Base-by-base conservation (phyloP, 2,888 invertebrate species). In the Tachina grossa region DNA sequence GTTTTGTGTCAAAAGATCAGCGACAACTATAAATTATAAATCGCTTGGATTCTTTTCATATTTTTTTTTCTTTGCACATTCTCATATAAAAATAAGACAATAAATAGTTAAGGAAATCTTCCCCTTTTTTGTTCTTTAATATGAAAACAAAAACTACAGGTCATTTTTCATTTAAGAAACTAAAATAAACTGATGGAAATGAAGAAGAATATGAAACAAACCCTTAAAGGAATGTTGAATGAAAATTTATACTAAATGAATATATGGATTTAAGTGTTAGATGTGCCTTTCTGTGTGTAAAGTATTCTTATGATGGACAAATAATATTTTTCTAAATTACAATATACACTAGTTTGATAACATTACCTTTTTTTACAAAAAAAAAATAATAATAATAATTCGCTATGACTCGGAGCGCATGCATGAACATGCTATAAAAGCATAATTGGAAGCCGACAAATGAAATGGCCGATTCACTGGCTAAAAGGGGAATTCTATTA, bases 211-310 rank as follows among this genome's bases (percentile, higher is more conserved):
- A 43, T 74, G 1, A 65, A 63, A 47, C 47, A 65, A 72, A 47
- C 68, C 74, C 84, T 80, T 63, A 63, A 31, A 75, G 76, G 10
- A 43, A 57, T 59, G 31, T 66, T 53, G 47, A 68, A 53, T 55
- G 84, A 81, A 83, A 84, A 84, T 72, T 81, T 31, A 2, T 22
- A 22, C 22, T 2, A 2, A 22, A 22, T 31, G 4, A 3, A 4
- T 31, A 84, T 82, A 82, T 77, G 79, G 87, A 82, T 85, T 83
- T 83, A 68, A 85, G 63, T 59, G 71, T 85, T 39, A 55, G n/a
- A 59, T 10, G 2, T 51, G 45, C 10, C 6, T 39, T 22, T 63
- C 47, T 16, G n/a, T 41, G 16, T 43, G 47, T 63, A 14, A 49
- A 39, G 16, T 39, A 45, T 9, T 19, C 4, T 13, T 16, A 41